Conservation (phyloP, 2,888 invertebrate species). For the Metallyticus violacea region DNA sequence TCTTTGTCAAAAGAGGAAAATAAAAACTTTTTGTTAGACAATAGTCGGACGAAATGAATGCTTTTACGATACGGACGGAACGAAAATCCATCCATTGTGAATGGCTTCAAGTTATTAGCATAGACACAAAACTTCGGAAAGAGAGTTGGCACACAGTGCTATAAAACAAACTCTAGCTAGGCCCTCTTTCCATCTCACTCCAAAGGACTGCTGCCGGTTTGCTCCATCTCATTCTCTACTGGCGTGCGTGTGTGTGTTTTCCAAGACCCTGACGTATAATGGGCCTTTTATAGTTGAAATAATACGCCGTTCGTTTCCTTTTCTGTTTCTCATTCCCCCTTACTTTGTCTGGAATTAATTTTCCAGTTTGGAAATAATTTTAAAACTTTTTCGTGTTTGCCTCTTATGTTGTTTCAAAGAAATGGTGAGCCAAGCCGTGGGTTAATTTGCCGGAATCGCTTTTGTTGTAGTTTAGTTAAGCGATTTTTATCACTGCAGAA, state of each 20-base stretch:
- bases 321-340: neutral
- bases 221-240: too few species aligned
- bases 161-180: slow-evolving; percentile 14
- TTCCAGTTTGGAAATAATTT: slow-evolving; percentile 28
- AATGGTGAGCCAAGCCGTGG: neutral
- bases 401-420: slow-evolving; percentile 18
- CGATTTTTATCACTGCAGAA: neutral
- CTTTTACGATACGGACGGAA: slow-evolving; percentile 29
- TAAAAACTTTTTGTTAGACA: slow-evolving; percentile 27
- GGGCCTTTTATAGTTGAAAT: slow-evolving; percentile 19
- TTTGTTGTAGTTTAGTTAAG: neutral
- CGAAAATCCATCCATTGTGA: slow-evolving; percentile 30
- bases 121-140: slow-evolving; percentile 24
- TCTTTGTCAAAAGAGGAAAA: slow-evolving; percentile 17
- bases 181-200: neutral
- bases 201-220: slow-evolving; percentile 5
- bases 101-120: slow-evolving; percentile 29
- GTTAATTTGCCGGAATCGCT: neutral
- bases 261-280: slow-evolving; percentile 20
- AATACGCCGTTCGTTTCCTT: slow-evolving; percentile 13
- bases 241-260: slow-evolving; percentile 1
- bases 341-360: slow-evolving; percentile 27
- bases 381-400: slow-evolving; percentile 19
- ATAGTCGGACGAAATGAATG: slow-evolving; percentile 32
- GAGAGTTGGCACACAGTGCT: slow-evolving; percentile 11